Percentiles rank a stretch among this genome's conserved stretches.
phyloP scores from a whole-genome alignment of 2,888 invertebrate genomes.

The Allacma fusca region DNA sequence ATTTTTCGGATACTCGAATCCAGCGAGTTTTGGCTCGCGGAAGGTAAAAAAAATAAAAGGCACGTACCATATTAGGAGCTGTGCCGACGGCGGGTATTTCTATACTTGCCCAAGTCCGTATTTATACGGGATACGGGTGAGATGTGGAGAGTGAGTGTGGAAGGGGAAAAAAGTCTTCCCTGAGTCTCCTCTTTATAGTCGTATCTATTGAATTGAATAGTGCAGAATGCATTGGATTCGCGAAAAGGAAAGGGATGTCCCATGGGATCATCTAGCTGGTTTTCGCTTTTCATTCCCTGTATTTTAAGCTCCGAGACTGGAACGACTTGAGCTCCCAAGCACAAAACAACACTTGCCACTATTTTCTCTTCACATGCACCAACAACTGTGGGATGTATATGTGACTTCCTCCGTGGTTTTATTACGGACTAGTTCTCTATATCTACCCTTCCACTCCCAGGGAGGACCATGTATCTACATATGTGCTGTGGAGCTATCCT shows the following conservation, averaged over 20 bases:
- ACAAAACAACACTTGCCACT: slow-evolving; percentile 6
- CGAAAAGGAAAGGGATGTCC: slow-evolving; percentile 27
- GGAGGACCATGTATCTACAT: too few species aligned
- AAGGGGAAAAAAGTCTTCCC: not conserved
- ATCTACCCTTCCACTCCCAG: too few species aligned
- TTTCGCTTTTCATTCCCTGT: slow-evolving; percentile 21
- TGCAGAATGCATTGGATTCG: not conserved
- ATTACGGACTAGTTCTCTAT: too few species aligned
- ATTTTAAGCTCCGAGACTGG: slow-evolving; percentile 17
- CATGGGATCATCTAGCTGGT: slow-evolving; percentile 34
- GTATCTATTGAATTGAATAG: slow-evolving; percentile 6
- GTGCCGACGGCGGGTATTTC: not conserved
- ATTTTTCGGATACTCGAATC: too few species aligned
- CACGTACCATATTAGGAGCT: not conserved
- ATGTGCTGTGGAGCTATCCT: too few species aligned
- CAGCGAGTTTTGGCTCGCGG: too few species aligned
- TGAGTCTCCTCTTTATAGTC: slow-evolving; percentile 8
- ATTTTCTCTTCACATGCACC: not conserved
- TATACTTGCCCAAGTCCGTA: not conserved
- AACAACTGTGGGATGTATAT: too few species aligned
- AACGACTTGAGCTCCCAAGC: slow-evolving; percentile 14
- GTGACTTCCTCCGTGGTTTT: too few species aligned
- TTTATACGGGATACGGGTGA: not conserved
- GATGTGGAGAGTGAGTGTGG: not conserved
- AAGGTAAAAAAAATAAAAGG: not conserved